Conservation (phyloP, 2,888 invertebrate genomes). For the Philonicus albiceps region DNA sequence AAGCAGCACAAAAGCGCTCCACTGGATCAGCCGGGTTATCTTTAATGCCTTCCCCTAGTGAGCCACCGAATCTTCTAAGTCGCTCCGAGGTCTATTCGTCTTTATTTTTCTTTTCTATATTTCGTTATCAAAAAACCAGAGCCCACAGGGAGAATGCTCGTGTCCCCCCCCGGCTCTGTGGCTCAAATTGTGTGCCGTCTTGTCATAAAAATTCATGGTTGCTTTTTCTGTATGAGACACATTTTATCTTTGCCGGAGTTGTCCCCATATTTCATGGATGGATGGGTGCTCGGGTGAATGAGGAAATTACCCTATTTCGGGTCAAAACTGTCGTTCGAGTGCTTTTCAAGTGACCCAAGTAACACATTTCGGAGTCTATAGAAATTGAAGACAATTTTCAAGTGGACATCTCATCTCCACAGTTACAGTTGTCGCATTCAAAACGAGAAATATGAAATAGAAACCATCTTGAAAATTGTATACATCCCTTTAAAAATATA, state of each 20-base stretch:
- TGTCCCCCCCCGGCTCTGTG: neutral
- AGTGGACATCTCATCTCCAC: neutral
- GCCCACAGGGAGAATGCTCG: neutral
- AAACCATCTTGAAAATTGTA: neutral
- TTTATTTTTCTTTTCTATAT: neutral
- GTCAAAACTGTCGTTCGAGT: neutral
- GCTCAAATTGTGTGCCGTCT: neutral
- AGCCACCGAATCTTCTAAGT: neutral
- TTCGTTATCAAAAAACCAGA: neutral
- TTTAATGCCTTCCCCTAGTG: neutral
- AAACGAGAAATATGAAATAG: neutral
- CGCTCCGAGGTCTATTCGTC: neutral
- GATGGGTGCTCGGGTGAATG: neutral
- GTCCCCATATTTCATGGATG: conserved; percentile 22
- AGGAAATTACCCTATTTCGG: conserved; percentile 15
- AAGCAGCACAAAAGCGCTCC: neutral
- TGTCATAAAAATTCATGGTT: conserved; percentile 10
- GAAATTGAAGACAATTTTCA: neutral
- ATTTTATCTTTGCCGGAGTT: neutral
- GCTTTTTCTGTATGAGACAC: neutral
- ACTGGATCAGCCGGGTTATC: neutral
- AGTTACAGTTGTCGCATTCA: neutral
- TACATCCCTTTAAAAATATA: neutral
- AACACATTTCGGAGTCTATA: neutral
- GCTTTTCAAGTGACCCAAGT: neutral